These are phyloP conservation scores for Netelia melanura DNA, from an alignment of 2,888 invertebrate species.

Conservation along the genomic window DNA sequence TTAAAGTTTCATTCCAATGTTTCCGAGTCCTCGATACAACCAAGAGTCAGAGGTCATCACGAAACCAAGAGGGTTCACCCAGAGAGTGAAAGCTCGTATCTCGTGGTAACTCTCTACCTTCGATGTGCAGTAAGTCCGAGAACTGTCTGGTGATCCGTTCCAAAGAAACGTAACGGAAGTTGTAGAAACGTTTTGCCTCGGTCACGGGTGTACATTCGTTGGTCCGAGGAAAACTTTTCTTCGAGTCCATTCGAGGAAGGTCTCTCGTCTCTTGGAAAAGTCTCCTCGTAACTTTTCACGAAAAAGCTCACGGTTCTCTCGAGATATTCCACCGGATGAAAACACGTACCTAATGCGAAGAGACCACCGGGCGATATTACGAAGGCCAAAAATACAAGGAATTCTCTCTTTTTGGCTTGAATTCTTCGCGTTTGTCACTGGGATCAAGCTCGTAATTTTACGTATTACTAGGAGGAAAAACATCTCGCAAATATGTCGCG, in stretches of 20 bases:
- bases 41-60: slow-evolving; percentile 47
- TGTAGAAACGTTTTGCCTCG: slow-evolving; percentile 37
- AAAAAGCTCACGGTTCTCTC: slow-evolving; percentile 33
- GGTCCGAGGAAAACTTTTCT: not conserved
- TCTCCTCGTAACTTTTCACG: slow-evolving; percentile 46
- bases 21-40: slow-evolving; percentile 38
- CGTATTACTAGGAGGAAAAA: slow-evolving; percentile 27
- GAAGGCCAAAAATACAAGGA: slow-evolving; percentile 6
- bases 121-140: not conserved
- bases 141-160: slow-evolving; percentile 10
- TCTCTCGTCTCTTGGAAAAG: slow-evolving; percentile 6
- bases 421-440: too few species aligned
- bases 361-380: not conserved
- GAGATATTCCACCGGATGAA: not conserved
- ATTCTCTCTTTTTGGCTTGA: not conserved
- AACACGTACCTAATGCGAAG: not conserved
- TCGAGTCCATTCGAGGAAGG: slow-evolving; percentile 12
- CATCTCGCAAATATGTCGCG: slow-evolving; percentile 39
- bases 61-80: slow-evolving; percentile 31
- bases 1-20: slow-evolving; percentile 37
- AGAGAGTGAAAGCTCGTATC: slow-evolving; percentile 38
- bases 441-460: slow-evolving; percentile 18
- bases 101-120: slow-evolving; percentile 7
- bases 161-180: slow-evolving; percentile 3
- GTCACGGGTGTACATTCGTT: slow-evolving; percentile 5